Evolutionary conservation across 2,113 vertebrate genomes (phyloP).

Genomic region (Notiomystis cincta): DNA sequence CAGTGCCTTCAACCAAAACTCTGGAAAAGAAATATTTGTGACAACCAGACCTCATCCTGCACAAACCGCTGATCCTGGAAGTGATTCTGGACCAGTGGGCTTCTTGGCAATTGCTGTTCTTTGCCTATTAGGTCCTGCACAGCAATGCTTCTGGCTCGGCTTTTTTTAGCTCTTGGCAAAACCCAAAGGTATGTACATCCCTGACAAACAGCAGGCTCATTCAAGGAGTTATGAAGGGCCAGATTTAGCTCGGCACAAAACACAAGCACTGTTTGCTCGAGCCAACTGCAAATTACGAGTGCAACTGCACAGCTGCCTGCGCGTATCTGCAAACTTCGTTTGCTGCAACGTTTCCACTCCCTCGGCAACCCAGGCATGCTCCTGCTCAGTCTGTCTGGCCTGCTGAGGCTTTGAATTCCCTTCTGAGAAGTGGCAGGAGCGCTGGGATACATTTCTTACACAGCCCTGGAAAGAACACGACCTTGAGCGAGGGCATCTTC

Average conservation of each 20-base stretch:
- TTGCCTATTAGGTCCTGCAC: background rate
- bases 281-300: background rate
- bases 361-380: background rate
- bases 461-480: background rate
- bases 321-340: background rate
- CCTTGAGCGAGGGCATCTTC: background rate
- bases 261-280: background rate
- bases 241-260: slow-evolving; percentile 37
- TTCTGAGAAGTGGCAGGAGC: background rate
- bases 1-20: background rate
- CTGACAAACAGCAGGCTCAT: slow-evolving; percentile 41
- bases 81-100: background rate
- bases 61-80: background rate
- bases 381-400: background rate
- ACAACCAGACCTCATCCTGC: background rate
- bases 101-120: background rate
- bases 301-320: background rate
- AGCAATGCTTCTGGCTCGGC: background rate
- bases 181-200: slow-evolving; percentile 2
- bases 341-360: background rate
- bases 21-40: background rate
- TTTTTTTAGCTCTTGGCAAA: slow-evolving; percentile 50
- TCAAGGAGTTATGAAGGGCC: slow-evolving; percentile 36
- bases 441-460: background rate
- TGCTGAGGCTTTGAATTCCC: background rate